Evolutionary conservation across 1,140 invertebrate species (phyloP), one percentile per base, ranked within the genome.

Genomic region (Drosophila subobscura): DNA sequence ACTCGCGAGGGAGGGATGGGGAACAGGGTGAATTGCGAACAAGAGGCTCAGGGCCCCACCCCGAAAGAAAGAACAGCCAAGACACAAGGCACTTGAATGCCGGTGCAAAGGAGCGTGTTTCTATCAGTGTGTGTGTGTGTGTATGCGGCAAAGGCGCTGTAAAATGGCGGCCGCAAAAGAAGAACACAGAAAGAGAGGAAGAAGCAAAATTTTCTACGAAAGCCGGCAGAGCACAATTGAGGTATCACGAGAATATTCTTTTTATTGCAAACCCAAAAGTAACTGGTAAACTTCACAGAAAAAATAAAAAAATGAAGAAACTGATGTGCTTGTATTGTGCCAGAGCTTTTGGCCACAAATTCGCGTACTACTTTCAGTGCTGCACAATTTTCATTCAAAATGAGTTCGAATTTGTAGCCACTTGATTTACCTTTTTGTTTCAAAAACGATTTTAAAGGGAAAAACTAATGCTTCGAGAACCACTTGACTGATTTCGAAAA

Each of bases 371-470:
- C 12, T 37, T 37, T 10, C 10, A 37, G 33, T 37, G 4, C 10
- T 0, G 12, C 12, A 3, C 2, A 37, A 10, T 4, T 37, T 37
- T 37, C 10, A 37, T 55, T 40, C 46, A 59, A 59, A 53, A 49
- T 63, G 41, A 52, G 53, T 76, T 67, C 42, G n/a, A 23, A 1
- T 51, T 7, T 10, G 7, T 4, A 7, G 14, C 47, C 12, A 12
- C 4, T 6, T 37, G 3, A 29, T 4, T 29, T 74, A 65, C 63
- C 57, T 56, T 79, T 57, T 63, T 73, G 72, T 44, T 33, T 23
- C 27, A 56, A 50, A 10, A 74, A 74, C 63, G 55, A 68, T 41
- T 55, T 67, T 20, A 68, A 73, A 51, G 46, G 58, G 56, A 52
- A 73, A 73, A 73, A 63, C 52, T 44, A 51, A 22, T 41, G 23